Percentiles rank a stretch among this genome's conserved stretches.
These are phyloP conservation scores for Drosophila parthenogenetica DNA, from an alignment of 2,888 invertebrate genomes.

Conservation along the genomic window DNA sequence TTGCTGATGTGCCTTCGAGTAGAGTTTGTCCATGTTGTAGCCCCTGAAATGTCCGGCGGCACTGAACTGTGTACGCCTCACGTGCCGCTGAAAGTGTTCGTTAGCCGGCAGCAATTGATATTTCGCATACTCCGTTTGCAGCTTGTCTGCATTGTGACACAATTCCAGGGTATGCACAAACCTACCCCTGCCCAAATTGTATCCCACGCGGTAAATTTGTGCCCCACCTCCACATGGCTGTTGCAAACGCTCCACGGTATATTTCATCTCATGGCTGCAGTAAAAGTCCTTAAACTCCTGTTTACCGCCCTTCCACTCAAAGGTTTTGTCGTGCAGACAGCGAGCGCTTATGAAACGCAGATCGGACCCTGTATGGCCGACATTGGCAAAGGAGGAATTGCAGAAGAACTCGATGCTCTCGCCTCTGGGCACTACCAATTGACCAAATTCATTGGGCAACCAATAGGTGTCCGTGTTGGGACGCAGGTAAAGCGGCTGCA, in stretches of 20 bases:
- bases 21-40: constrained; percentile 79
- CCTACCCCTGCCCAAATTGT: constrained; percentile 68
- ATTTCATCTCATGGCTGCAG: constrained; percentile 63
- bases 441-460: constrained; percentile 74
- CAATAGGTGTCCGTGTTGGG: constrained; percentile 81
- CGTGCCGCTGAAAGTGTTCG: constrained; percentile 84
- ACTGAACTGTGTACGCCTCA: constrained; percentile 83
- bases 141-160: constrained; percentile 83
- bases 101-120: constrained; percentile 84
- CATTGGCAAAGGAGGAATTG: constrained; percentile 57
- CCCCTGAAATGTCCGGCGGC: constrained; percentile 81
- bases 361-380: constrained; percentile 23
- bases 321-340: constrained; percentile 69
- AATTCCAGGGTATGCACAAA: constrained; percentile 84
- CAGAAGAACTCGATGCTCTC: constrained; percentile 81
- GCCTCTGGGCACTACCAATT: constrained; percentile 72
- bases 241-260: constrained; percentile 66
- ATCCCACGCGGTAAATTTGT: constrained; percentile 83
- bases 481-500: constrained; percentile 87
- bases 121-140: constrained; percentile 83
- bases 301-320: constrained; percentile 63
- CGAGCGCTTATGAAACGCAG: constrained; percentile 54
- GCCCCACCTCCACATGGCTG: constrained; percentile 53
- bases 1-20: constrained; percentile 81
- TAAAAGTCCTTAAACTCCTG: constrained; percentile 65